phyloP scores from a whole-genome alignment of 2,797 vertebrate genomes.

The Cottoperca gobio region DNA sequence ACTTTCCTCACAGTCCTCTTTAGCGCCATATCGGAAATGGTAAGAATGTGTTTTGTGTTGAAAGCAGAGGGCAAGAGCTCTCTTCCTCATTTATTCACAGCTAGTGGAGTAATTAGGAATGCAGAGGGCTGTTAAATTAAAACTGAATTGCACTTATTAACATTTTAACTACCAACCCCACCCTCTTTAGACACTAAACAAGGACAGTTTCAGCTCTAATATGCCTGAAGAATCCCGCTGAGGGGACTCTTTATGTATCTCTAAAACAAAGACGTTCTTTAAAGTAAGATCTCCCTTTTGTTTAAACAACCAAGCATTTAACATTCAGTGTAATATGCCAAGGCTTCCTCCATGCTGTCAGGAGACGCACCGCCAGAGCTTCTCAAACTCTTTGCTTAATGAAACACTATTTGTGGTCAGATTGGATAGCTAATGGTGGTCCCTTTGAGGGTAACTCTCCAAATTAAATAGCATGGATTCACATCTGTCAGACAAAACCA shows the following conservation, averaged over 20 bases:
- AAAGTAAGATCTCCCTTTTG: conserved; percentile 84
- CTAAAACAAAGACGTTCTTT: conserved; percentile 83
- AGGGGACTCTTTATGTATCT: conserved; percentile 81
- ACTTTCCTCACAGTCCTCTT: conserved; percentile 71
- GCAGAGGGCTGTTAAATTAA: conserved; percentile 91
- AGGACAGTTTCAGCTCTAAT: conserved; percentile 86
- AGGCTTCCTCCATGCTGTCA: conserved; percentile 74
- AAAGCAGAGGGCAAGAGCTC: conserved; percentile 80
- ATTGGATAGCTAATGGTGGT: conserved; percentile 88
- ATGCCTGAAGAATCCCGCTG: conserved; percentile 81
- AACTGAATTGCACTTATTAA: conserved; percentile 90
- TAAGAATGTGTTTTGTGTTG: conserved; percentile 74
- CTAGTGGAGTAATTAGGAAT: conserved; percentile 90
- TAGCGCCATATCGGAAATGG: conserved; percentile 72
- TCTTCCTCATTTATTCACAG: conserved; percentile 89
- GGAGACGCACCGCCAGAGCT: conserved; percentile 76
- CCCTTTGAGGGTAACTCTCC: conserved; percentile 88
- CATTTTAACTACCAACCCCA: conserved; percentile 90
- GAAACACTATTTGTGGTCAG: conserved; percentile 88
- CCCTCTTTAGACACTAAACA: conserved; percentile 87
- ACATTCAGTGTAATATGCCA: conserved; percentile 80
- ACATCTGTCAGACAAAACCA: conserved; percentile 91
- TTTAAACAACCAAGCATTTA: conserved; percentile 85
- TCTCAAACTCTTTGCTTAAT: conserved; percentile 84
- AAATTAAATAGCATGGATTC: conserved; percentile 90